phyloP scores from a whole-genome alignment of 2,888 invertebrate species.

The Drosophila lacicola region DNA sequence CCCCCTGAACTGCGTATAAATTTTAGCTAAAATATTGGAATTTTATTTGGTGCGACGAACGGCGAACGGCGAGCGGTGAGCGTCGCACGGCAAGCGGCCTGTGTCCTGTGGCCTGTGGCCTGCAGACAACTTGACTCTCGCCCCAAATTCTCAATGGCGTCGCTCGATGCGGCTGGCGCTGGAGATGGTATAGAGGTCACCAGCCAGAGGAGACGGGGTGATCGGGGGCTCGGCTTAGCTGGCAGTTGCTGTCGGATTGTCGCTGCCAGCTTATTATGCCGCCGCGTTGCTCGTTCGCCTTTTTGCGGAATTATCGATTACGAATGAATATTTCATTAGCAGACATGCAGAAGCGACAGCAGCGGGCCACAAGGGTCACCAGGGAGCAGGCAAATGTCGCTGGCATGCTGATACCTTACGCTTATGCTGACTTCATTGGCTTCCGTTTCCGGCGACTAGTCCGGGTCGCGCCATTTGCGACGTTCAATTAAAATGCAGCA shows the following conservation, averaged over 20 bases:
- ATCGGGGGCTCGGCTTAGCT: slow-evolving; percentile 18
- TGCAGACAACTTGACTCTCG: slow-evolving; percentile 73
- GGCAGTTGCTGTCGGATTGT: slow-evolving; percentile 41
- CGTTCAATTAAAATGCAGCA: slow-evolving; percentile 72
- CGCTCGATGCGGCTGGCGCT: slow-evolving; percentile 65
- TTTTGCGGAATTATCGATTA: slow-evolving; percentile 79
- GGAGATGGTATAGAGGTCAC: slow-evolving; percentile 10
- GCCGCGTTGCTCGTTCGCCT: slow-evolving; percentile 47
- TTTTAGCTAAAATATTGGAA: slow-evolving; percentile 65
- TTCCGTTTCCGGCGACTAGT: slow-evolving; percentile 47
- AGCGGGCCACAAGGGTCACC: neutral
- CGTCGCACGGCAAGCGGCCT: neutral
- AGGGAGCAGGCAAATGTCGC: slow-evolving; percentile 5
- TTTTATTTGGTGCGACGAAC: slow-evolving; percentile 36
- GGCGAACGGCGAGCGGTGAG: neutral
- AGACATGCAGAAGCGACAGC: slow-evolving; percentile 34
- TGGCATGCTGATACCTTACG: slow-evolving; percentile 36
- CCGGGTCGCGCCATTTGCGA: slow-evolving; percentile 49
- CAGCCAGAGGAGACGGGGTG: neutral
- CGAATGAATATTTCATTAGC: slow-evolving; percentile 78
- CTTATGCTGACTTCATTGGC: slow-evolving; percentile 51
- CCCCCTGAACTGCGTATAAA: slow-evolving; percentile 60
- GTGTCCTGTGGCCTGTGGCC: slow-evolving; percentile 5
- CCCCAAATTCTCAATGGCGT: slow-evolving; percentile 69
- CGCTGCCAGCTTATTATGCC: slow-evolving; percentile 71